Conservation (phyloP, 1,140 invertebrate genomes). For the Neodiprion pinetum region DNA sequence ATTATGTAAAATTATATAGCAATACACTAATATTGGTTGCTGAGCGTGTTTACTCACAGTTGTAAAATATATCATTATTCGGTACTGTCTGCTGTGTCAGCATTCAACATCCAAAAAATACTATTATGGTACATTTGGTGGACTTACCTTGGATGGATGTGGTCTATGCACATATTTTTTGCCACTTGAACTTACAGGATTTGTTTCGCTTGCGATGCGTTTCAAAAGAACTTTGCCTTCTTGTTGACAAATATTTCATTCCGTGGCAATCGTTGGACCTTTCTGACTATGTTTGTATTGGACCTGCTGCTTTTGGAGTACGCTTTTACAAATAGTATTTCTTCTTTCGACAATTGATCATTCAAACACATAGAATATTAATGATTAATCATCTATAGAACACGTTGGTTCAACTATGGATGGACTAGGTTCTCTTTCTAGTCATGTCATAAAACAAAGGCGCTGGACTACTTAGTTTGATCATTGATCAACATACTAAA, state of each 20-base stretch:
- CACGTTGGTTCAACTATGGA: no score
- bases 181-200: background rate
- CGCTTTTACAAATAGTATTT: background rate
- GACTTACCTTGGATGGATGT: constrained; percentile 11
- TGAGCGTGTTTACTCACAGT: no score
- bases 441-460: no score
- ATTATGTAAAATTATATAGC: no score
- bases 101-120: no score
- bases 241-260: constrained; percentile 38
- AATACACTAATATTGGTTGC: no score
- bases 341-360: no score
- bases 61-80: no score
- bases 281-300: constrained; percentile 8
- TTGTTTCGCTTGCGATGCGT: background rate
- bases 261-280: constrained; percentile 19
- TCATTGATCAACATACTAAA: background rate
- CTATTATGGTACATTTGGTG: background rate
- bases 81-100: no score
- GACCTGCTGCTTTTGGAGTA: background rate
- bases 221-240: constrained; percentile 9
- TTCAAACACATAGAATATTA: no score
- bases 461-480: background rate
- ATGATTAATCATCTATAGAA: no score
- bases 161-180: constrained; percentile 5
- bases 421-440: no score